These are phyloP conservation scores for Calliphora vomitoria DNA, from an alignment of 2,888 invertebrate genomes.

Conservation along the genomic window DNA sequence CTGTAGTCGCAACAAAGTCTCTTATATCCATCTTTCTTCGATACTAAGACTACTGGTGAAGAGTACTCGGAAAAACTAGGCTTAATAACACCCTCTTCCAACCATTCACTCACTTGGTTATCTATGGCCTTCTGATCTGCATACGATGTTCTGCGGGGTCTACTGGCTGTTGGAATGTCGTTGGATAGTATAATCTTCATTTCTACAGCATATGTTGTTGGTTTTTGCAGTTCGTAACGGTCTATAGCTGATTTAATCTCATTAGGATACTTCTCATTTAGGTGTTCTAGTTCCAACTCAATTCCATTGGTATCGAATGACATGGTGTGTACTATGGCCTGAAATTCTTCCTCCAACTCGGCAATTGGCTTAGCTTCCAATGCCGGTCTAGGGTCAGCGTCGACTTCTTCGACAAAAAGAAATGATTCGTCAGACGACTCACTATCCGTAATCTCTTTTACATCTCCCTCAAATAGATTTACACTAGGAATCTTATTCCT, in stretches of 20 bases:
- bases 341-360: background rate
- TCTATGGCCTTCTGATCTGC: background rate
- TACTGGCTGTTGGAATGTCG: constrained; percentile 42
- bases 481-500: background rate
- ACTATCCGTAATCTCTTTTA: background rate
- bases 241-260: no score
- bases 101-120: background rate
- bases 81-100: constrained; percentile 66
- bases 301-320: background rate
- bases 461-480: background rate
- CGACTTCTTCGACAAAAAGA: background rate
- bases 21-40: constrained; percentile 69
- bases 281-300: no score
- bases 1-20: constrained; percentile 74
- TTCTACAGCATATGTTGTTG: constrained; percentile 6
- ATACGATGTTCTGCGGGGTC: constrained; percentile 45
- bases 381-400: background rate
- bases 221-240: background rate
- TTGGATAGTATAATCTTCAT: constrained; percentile 53
- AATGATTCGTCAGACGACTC: background rate
- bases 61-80: constrained; percentile 59
- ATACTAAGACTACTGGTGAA: constrained; percentile 63
- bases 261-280: no score
- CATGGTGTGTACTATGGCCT: background rate
- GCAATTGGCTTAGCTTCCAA: background rate